Percentiles rank a stretch among this genome's conserved stretches.
These are phyloP conservation scores for Ispidina lecontei DNA, from an alignment of 2,797 vertebrate species.

Conservation along the genomic window DNA sequence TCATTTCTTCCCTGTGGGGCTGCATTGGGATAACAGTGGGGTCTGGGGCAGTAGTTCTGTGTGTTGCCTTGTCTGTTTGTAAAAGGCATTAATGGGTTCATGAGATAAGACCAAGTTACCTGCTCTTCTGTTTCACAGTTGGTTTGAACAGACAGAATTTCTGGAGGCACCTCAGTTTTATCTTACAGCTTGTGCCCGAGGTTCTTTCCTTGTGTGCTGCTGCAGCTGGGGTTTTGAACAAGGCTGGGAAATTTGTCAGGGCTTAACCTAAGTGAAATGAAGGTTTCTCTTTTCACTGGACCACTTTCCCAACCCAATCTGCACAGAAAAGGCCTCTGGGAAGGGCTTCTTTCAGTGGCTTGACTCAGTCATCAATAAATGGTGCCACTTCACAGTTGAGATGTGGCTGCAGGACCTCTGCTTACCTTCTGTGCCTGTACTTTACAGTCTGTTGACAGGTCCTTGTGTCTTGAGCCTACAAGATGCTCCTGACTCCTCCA, in stretches of 20 bases:
- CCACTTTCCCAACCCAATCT: not conserved
- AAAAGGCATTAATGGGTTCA: not conserved
- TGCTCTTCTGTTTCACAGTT: not conserved
- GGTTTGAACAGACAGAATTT: not conserved
- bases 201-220: not conserved
- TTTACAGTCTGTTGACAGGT: not conserved
- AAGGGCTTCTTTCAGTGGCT: not conserved
- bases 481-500: not conserved
- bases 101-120: not conserved
- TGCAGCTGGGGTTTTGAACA: not conserved
- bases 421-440: not conserved
- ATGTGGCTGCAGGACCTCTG: not conserved
- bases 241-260: not conserved
- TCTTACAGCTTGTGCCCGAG: not conserved
- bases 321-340: not conserved
- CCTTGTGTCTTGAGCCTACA: not conserved
- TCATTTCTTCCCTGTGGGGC: not conserved
- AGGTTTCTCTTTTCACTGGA: not conserved
- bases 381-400: not conserved
- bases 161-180: too few species aligned
- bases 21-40: not conserved
- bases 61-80: not conserved
- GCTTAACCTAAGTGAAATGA: not conserved
- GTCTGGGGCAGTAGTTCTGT: not conserved
- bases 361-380: not conserved